These are phyloP conservation scores for Plebejus melissa DNA, from an alignment of 2,888 invertebrate genomes.

Conservation along the genomic window DNA sequence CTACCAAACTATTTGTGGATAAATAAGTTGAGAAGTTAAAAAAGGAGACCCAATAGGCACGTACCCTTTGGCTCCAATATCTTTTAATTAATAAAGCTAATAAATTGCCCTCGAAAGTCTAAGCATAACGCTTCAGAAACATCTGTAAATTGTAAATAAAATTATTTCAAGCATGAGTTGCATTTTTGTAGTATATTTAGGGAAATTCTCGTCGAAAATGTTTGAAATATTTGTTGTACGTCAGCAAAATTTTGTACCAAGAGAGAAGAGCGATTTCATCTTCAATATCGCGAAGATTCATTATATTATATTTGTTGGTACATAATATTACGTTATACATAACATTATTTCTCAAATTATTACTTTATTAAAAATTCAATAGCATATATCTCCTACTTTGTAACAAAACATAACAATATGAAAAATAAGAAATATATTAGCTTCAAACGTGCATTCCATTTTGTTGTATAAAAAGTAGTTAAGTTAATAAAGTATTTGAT, in stretches of 20 bases:
- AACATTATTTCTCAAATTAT: background rate
- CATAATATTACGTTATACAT: too few species aligned
- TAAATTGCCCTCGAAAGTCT: conserved; percentile 15
- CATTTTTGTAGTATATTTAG: conserved; percentile 15
- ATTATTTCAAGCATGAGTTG: conserved; percentile 7
- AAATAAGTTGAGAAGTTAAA: background rate
- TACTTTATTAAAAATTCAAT: too few species aligned
- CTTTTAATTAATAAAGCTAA: conserved; percentile 26
- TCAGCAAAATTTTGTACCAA: background rate
- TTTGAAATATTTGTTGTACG: background rate
- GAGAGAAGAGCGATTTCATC: background rate
- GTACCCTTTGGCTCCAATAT: background rate
- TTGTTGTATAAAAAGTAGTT: background rate
- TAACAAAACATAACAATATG: background rate
- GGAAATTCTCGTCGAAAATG: background rate
- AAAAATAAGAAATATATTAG: background rate
- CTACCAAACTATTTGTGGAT: background rate
- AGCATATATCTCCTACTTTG: background rate
- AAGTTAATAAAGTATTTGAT: conserved; percentile 21
- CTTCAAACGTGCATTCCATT: background rate
- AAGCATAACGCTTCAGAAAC: conserved; percentile 16
- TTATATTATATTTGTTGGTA: too few species aligned
- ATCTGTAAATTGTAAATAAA: conserved; percentile 17
- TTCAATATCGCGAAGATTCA: background rate
- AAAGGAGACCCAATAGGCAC: background rate